These are phyloP conservation scores for Drosophila sproati DNA, from an alignment of 1,140 invertebrate genomes.

Conservation along the genomic window DNA sequence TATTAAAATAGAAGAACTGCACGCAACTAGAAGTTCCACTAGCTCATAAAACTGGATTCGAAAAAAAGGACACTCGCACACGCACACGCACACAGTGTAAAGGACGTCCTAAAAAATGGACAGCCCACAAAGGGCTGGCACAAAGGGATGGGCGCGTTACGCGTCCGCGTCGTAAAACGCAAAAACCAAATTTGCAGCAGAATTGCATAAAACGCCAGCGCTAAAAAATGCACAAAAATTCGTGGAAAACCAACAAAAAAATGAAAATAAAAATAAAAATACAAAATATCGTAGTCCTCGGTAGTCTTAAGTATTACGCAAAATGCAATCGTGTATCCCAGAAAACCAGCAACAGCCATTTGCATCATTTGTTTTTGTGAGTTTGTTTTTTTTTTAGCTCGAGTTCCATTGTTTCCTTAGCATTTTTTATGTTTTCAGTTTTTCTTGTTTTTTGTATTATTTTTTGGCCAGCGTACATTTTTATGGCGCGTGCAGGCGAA, in stretches of 20 bases:
- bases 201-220: constrained; percentile 52
- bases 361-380: constrained; percentile 15
- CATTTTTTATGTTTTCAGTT: constrained; percentile 10
- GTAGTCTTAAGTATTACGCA: constrained; percentile 54
- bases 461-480: neutral
- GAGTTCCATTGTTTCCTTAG: constrained; percentile 7
- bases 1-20: constrained; percentile 32
- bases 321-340: constrained; percentile 49
- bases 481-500: constrained; percentile 35
- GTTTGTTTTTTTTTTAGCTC: constrained; percentile 16
- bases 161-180: constrained; percentile 23
- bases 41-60: constrained; percentile 26
- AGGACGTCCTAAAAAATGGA: constrained; percentile 36
- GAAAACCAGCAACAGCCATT: constrained; percentile 19
- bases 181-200: neutral
- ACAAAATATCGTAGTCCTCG: neutral
- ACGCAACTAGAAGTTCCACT: constrained; percentile 78
- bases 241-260: constrained; percentile 1
- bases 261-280: neutral
- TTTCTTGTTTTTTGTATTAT: neutral
- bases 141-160: constrained; percentile 26
- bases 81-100: constrained; percentile 25
- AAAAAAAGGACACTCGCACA: constrained; percentile 23
- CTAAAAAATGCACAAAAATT: constrained; percentile 39
- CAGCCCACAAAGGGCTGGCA: constrained; percentile 45